Evolutionary conservation across 2,888 invertebrate species (phyloP), one percentile per base, ranked within the genome.

Genomic region (Leptothorax acervorum): DNA sequence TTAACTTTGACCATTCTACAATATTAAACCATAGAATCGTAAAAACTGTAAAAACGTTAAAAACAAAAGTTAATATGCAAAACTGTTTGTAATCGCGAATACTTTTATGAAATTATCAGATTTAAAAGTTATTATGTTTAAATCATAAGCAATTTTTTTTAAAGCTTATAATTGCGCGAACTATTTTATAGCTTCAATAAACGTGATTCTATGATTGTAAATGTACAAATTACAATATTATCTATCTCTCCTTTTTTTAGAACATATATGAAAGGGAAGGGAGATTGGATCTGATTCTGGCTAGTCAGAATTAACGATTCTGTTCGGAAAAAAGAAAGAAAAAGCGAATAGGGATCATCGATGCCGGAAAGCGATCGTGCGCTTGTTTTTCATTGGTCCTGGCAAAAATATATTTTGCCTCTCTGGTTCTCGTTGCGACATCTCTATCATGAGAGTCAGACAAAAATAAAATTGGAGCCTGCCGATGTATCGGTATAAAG

Each of bases 381-480:
- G 48, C 73, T 81, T 73, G 79, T 81, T 81, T 81, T 81, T 81
- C 60, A 81, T 81, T 73, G 79, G 73, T 28, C 48, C 79, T 48
- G 60, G 35, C 35, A 73, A 81, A 81, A 81, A 81, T 81, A 81
- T 60, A 73, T 81, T 79, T 79, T 60, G 60, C 45, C 60, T 81
- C 60, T 81, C 73, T 73, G 45, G 23, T 71, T 71, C 45, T 79
- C 71, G 79, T 68, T 35, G 48, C 79, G 73, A 79, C 60, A 57
- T 81, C 48, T 73, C 73, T 51, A 73, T 81, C 79, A 73, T 73
- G 79, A 71, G 55, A 78, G 57, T 55, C 79, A 48, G 73, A 60
- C 79, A 60, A 73, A 81, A 81, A 81, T 81, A 71, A 81, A 81
- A 81, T 81, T 81, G 79, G 60, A 81, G 73, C 48, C 48, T 81